Evolutionary conservation across 2,113 vertebrate species (phyloP).

Genomic region (Melanostigma gelatinosum): DNA sequence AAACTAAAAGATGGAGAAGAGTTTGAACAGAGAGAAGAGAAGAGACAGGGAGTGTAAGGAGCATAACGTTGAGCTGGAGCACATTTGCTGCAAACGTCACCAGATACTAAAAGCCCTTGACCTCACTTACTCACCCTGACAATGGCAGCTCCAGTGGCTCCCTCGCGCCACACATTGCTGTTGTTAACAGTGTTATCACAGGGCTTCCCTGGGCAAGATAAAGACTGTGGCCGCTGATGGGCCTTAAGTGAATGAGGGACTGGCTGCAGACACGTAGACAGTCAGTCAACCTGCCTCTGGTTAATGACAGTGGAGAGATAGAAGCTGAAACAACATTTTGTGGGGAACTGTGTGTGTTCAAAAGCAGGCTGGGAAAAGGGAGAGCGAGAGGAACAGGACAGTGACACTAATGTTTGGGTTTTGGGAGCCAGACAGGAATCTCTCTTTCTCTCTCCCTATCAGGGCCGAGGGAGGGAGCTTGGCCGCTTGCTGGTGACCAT

Average conservation of each 20-base stretch:
- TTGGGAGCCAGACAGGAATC: slow-evolving; percentile 83
- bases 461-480: slow-evolving; percentile 33
- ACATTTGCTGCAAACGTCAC: slow-evolving; percentile 26
- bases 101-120: slow-evolving; percentile 76
- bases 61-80: slow-evolving; percentile 14
- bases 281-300: slow-evolving; percentile 74
- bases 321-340: slow-evolving; percentile 67
- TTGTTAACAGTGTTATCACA: slow-evolving; percentile 84
- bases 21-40: slow-evolving; percentile 14
- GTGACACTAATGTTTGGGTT: slow-evolving; percentile 77
- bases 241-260: slow-evolving; percentile 66
- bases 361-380: slow-evolving; percentile 48
- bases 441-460: slow-evolving; percentile 45
- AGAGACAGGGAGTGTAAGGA: not conserved
- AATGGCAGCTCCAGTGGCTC: slow-evolving; percentile 72
- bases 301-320: slow-evolving; percentile 81
- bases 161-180: slow-evolving; percentile 73
- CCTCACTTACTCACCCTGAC: slow-evolving; percentile 72
- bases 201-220: slow-evolving; percentile 79
- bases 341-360: slow-evolving; percentile 64
- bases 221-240: slow-evolving; percentile 69
- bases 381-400: slow-evolving; percentile 47
- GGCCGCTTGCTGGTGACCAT: slow-evolving; percentile 41
- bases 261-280: slow-evolving; percentile 67
- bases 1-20: slow-evolving; percentile 35